phyloP scores from a whole-genome alignment of 2,888 invertebrate species.

The Clivina fossor region DNA sequence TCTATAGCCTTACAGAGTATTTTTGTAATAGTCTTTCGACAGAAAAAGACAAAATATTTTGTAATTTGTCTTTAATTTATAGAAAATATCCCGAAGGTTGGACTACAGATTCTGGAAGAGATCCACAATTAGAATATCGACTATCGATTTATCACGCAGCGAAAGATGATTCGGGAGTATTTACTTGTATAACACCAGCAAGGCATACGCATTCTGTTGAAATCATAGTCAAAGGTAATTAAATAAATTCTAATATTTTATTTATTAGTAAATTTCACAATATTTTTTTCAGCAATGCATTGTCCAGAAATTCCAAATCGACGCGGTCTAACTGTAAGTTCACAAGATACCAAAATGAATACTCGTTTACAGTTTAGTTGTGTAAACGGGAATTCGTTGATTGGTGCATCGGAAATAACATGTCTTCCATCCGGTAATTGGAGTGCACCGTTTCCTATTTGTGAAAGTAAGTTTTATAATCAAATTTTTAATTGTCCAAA shows the following conservation, averaged over 20 bases:
- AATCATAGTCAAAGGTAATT: slow-evolving; percentile 73
- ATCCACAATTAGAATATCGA: slow-evolving; percentile 77
- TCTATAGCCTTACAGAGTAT: background rate
- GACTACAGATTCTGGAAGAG: slow-evolving; percentile 78
- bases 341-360: slow-evolving; percentile 72
- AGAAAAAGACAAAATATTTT: too few relatives aligned
- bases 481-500: too few relatives aligned
- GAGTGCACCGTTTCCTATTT: slow-evolving; percentile 80
- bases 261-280: background rate
- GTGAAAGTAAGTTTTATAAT: slow-evolving; percentile 80
- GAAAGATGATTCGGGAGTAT: slow-evolving; percentile 81
- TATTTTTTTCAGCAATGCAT: slow-evolving; percentile 64
- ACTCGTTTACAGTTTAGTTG: slow-evolving; percentile 74
- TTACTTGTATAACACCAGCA: slow-evolving; percentile 83
- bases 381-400: slow-evolving; percentile 76
- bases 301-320: slow-evolving; percentile 74
- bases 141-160: slow-evolving; percentile 79
- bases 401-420: slow-evolving; percentile 71
- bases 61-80: slow-evolving; percentile 13
- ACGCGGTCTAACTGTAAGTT: slow-evolving; percentile 72
- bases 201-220: slow-evolving; percentile 79
- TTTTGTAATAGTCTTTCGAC: too few relatives aligned
- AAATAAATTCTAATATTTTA: background rate
- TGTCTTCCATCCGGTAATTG: slow-evolving; percentile 86
- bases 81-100: slow-evolving; percentile 78